phyloP scores from a whole-genome alignment of 2,888 invertebrate species.

The Trachelus troglodyta region DNA sequence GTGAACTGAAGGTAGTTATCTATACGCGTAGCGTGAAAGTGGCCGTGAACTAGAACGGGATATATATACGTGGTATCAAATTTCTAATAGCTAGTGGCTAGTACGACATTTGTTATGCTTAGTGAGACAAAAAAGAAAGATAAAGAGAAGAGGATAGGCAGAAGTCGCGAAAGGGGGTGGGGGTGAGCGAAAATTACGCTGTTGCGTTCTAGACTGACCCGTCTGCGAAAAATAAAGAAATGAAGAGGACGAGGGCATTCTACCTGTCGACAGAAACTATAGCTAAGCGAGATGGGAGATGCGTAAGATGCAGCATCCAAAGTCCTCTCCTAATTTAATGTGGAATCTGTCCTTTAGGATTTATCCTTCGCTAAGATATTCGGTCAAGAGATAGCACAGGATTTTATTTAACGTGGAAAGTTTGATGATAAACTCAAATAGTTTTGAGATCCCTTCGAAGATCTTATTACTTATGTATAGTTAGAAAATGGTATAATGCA shows the following conservation, averaged over 20 bases:
- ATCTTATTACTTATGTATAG: background rate
- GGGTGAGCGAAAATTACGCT: slow-evolving; percentile 38
- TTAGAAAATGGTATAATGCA: background rate
- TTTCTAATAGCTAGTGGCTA: background rate
- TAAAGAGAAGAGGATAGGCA: background rate
- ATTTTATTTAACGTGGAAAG: background rate
- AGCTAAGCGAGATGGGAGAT: background rate
- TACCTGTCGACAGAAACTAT: slow-evolving; percentile 1
- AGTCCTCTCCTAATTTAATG: background rate
- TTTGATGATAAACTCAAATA: background rate
- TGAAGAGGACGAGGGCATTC: slow-evolving; percentile 1
- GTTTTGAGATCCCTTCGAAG: background rate
- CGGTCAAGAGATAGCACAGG: background rate
- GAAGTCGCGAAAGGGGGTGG: background rate
- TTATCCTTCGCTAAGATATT: background rate
- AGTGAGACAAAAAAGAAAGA: background rate
- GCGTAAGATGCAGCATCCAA: background rate
- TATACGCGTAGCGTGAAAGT: background rate
- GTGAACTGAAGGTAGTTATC: background rate
- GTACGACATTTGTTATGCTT: background rate
- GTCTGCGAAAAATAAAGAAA: slow-evolving; percentile 18
- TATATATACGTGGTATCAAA: background rate
- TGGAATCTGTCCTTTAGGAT: background rate
- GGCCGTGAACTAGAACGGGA: background rate
- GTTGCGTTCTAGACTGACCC: slow-evolving; percentile 4